A percentile compares a stretch with the other conserved stretches of the same genome.
Evolutionary conservation across 2,888 invertebrate species (phyloP).

Genomic region (Laothoe populi): DNA sequence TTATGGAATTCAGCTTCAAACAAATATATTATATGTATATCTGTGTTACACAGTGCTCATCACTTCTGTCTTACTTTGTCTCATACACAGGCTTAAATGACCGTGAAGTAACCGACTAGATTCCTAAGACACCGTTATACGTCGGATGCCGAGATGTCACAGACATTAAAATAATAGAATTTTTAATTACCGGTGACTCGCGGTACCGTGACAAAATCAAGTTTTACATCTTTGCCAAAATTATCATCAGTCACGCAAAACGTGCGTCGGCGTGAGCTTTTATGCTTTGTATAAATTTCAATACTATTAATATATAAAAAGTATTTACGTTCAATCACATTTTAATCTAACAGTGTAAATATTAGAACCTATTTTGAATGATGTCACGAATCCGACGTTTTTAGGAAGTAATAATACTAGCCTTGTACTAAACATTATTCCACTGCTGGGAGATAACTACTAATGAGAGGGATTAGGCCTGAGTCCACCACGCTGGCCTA

Average conservation of each 20-base stretch:
- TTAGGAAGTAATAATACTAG: too few species aligned
- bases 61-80: conserved; percentile 37
- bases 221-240: conserved; percentile 36
- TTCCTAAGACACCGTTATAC: conserved; percentile 41
- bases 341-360: too few species aligned
- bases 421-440: too few species aligned
- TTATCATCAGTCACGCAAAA: conserved; percentile 30
- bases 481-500: too few species aligned
- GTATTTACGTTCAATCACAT: too few species aligned
- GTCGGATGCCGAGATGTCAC: conserved; percentile 29
- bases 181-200: conserved; percentile 41
- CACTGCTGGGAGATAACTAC: too few species aligned
- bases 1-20: background rate
- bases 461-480: too few species aligned
- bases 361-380: too few species aligned
- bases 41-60: conserved; percentile 39
- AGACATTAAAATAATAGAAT: conserved; percentile 39
- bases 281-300: too few species aligned
- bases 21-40: conserved; percentile 10
- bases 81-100: conserved; percentile 35
- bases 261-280: conserved; percentile 1
- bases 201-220: conserved; percentile 41
- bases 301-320: too few species aligned
- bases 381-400: too few species aligned
- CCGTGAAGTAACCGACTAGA: conserved; percentile 45